These are phyloP conservation scores for Drosophila nr. medialis DNA, from an alignment of 2,888 invertebrate species.

Conservation along the genomic window DNA sequence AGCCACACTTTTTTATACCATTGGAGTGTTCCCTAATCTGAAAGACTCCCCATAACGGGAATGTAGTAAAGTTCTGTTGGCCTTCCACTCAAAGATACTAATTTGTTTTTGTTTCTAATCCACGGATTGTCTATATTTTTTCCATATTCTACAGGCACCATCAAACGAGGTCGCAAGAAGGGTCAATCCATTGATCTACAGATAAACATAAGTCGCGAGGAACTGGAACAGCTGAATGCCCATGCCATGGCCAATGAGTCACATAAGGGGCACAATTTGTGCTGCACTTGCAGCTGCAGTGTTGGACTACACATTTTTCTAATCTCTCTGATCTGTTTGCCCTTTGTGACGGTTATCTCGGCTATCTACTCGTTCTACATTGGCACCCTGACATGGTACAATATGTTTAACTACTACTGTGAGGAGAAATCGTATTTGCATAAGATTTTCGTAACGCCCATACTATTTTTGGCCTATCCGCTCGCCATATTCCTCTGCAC, in stretches of 20 bases:
- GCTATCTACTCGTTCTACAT: slow-evolving; percentile 90
- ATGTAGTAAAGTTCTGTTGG: not conserved
- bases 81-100: not conserved
- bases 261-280: slow-evolving; percentile 86
- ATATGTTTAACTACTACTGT: slow-evolving; percentile 89
- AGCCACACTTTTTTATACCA: not conserved
- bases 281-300: slow-evolving; percentile 86
- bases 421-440: slow-evolving; percentile 88
- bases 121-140: not conserved
- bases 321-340: slow-evolving; percentile 88
- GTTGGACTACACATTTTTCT: slow-evolving; percentile 89
- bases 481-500: slow-evolving; percentile 89
- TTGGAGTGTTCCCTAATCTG: not conserved
- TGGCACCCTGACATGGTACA: slow-evolving; percentile 91
- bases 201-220: slow-evolving; percentile 89
- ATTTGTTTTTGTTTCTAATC: not conserved
- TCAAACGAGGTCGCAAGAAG: slow-evolving; percentile 89
- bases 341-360: slow-evolving; percentile 88
- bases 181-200: slow-evolving; percentile 90
- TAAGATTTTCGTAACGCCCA: slow-evolving; percentile 88
- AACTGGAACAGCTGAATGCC: slow-evolving; percentile 89
- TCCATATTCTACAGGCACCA: slow-evolving; percentile 86
- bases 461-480: slow-evolving; percentile 89
- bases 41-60: not conserved
- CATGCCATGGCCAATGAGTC: slow-evolving; percentile 86